Evolutionary conservation across 2,797 vertebrate species (phyloP).

Genomic region (Podargus strigoides): DNA sequence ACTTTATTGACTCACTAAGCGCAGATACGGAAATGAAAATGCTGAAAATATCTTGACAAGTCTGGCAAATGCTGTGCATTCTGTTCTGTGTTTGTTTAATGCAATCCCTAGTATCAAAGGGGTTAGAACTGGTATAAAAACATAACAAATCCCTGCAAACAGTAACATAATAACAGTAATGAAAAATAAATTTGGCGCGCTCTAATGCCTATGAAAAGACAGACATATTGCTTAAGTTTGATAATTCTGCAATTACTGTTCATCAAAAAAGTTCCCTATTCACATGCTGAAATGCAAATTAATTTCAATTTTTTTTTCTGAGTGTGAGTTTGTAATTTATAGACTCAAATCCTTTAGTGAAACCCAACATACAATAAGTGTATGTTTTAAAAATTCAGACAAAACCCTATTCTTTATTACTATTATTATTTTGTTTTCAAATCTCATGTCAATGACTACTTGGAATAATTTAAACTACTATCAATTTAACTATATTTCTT

Average conservation of each 20-base stretch:
- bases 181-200: not conserved
- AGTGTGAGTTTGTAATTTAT: not conserved
- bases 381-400: not conserved
- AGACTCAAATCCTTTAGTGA: not conserved
- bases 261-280: not conserved
- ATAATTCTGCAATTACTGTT: not conserved
- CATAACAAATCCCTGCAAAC: not conserved
- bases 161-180: not conserved
- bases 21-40: slow-evolving; percentile 34
- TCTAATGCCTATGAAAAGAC: not conserved
- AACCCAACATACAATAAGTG: not conserved
- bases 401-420: not conserved
- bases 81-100: slow-evolving; percentile 46
- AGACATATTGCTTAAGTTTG: not conserved
- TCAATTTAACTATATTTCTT: not conserved
- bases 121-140: slow-evolving; percentile 2
- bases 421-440: not conserved
- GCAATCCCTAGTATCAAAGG: slow-evolving; percentile 32
- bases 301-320: not conserved
- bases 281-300: not conserved
- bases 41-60: slow-evolving; percentile 32
- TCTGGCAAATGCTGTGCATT: slow-evolving; percentile 12
- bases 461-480: not conserved
- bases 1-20: not conserved
- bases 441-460: not conserved